These are phyloP conservation scores for Zapus hudsonius DNA, from an alignment of 2,113 vertebrate species.

Conservation along the genomic window DNA sequence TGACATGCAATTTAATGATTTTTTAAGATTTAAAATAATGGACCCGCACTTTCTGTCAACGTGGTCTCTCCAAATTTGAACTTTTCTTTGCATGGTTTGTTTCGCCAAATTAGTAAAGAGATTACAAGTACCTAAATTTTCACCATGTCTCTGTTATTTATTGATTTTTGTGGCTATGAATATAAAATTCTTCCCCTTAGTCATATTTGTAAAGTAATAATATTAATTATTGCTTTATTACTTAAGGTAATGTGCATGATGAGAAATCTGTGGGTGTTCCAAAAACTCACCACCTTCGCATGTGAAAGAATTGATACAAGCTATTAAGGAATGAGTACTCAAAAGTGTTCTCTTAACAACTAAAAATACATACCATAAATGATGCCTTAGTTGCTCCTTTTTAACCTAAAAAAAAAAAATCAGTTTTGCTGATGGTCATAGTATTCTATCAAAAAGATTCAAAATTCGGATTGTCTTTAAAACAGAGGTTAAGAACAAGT, in stretches of 20 bases:
- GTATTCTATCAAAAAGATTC: background rate
- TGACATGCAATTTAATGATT: background rate
- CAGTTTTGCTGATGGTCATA: conserved; percentile 22
- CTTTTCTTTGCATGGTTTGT: background rate
- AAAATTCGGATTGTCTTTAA: conserved; percentile 18
- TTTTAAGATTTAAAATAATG: conserved; percentile 33
- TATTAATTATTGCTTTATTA: background rate
- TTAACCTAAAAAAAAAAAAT: conserved; percentile 34
- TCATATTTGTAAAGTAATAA: background rate
- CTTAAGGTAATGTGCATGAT: background rate
- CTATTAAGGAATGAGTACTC: background rate
- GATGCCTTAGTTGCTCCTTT: background rate
- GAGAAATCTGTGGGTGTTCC: background rate
- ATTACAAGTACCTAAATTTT: background rate
- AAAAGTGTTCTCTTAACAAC: background rate
- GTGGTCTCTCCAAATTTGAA: background rate
- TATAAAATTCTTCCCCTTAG: background rate
- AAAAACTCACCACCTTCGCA: background rate
- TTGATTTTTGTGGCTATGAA: background rate
- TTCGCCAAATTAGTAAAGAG: background rate
- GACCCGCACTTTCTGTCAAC: too few species aligned
- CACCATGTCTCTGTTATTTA: background rate
- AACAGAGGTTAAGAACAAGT: background rate
- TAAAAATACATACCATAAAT: background rate
- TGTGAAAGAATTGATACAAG: background rate